Base-by-base conservation (phyloP, 1,140 invertebrate genomes). In the Drosophila murphyi region DNA sequence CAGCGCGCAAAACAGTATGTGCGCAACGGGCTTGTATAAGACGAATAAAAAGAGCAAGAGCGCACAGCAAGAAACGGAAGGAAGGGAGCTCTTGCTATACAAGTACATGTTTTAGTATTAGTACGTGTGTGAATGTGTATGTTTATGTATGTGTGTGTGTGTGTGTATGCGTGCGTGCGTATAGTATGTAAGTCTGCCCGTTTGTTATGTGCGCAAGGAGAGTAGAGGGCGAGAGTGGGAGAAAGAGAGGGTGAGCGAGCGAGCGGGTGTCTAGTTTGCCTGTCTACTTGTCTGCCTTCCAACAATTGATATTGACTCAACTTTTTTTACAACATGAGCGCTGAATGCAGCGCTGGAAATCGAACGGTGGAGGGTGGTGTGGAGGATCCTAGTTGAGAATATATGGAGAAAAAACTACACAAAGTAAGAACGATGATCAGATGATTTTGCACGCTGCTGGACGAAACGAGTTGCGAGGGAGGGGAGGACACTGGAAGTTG, bases 21-120 rank as follows among this genome's bases (percentile, higher is more conserved):
- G 82, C 82, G 82, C 82, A 85, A 85, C 75, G 82, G 82, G 80
- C 82, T 85, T 87, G 82, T 86, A 86, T 87, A 86, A 86, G 78
- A 82, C 69, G 79, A 86, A 81, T 71, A 64, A 77, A 83, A 85
- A 80, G 76, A 78, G 67, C 76, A 80, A 77, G 63, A 83, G 20
- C 20, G 67, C 56, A 64, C 63, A 61, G 77, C 72, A 68, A 78
- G 61, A 78, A 78, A 78, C 82, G 82, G 82, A 86, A 86, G 82
- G 82, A 87, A 86, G 82, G 82, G 82, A 86, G 75, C 78, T 20
- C 20, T 52, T 70, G 72, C 72, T 75, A 71, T 37, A 75, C 72
- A 75, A 72, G 54, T 72, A 57, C 52, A 75, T 56, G 72, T 70
- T 68, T 74, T 74, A 70, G 64, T 74, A 50, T 31, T 68, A 29